Conservation (phyloP, 2,797 vertebrate genomes). For the Scyliorhinus canicula region DNA sequence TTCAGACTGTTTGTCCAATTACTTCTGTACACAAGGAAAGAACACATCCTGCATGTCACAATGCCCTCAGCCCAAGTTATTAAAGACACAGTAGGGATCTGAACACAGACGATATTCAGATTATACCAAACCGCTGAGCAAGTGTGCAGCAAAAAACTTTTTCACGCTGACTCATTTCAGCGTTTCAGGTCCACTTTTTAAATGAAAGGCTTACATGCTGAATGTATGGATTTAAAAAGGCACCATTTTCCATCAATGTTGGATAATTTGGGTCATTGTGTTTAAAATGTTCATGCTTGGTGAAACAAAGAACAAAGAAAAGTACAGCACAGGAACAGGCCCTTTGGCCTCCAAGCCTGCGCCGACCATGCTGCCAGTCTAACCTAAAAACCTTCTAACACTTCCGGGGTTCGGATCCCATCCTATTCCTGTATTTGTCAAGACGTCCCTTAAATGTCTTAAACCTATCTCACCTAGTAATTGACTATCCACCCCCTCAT, state of each 20-base stretch:
- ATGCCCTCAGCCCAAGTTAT: not conserved
- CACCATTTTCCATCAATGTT: not conserved
- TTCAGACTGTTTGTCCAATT: not conserved
- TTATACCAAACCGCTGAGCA: not conserved
- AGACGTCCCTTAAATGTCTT: too few species aligned
- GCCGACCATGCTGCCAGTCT: too few species aligned
- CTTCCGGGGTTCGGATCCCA: too few species aligned
- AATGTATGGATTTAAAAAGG: not conserved
- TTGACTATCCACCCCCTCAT: too few species aligned
- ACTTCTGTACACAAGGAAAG: not conserved
- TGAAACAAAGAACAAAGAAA: too few species aligned
- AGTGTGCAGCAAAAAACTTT: not conserved
- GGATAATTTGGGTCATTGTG: not conserved
- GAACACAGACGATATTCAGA: not conserved
- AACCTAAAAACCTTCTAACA: too few species aligned
- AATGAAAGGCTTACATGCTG: not conserved
- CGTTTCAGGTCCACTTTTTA: too few species aligned
- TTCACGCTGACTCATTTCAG: not conserved
- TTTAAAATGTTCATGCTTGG: too few species aligned
- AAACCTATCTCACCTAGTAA: too few species aligned
- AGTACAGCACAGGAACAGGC: too few species aligned
- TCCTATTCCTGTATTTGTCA: too few species aligned
- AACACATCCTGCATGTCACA: not conserved
- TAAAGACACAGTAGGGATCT: not conserved
- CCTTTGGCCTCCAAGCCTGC: too few species aligned